Evolutionary conservation across 2,113 vertebrate species (phyloP).

Genomic region (Syngnathus typhle): DNA sequence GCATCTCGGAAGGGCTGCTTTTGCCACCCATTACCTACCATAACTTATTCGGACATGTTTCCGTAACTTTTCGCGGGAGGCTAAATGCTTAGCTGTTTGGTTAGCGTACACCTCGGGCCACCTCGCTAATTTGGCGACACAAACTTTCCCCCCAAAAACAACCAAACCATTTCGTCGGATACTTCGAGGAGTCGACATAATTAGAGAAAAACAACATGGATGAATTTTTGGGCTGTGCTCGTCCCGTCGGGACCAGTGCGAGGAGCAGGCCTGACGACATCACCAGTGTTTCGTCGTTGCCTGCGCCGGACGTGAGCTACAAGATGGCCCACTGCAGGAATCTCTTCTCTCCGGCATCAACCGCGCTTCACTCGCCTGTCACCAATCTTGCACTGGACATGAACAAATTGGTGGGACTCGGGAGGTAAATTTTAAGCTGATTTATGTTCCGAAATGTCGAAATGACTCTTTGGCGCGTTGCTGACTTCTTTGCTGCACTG

Average conservation of each 20-base stretch:
- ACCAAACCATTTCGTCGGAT: too few relatives aligned
- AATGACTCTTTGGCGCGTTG: not conserved
- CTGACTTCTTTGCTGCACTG: not conserved
- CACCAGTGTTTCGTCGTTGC: slow-evolving; percentile 44
- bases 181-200: not conserved
- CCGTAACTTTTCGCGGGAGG: slow-evolving; percentile 14
- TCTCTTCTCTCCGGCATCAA: slow-evolving; percentile 65
- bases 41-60: slow-evolving; percentile 17
- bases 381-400: slow-evolving; percentile 78
- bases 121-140: slow-evolving; percentile 18
- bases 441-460: not conserved
- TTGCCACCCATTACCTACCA: slow-evolving; percentile 2
- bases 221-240: slow-evolving; percentile 24
- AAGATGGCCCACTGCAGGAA: slow-evolving; percentile 58
- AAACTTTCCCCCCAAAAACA: not conserved
- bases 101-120: slow-evolving; percentile 28
- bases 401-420: slow-evolving; percentile 76
- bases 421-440: slow-evolving; percentile 67
- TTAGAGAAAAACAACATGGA: slow-evolving; percentile 53
- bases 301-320: slow-evolving; percentile 34
- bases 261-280: slow-evolving; percentile 49
- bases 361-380: slow-evolving; percentile 76
- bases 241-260: slow-evolving; percentile 33
- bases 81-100: slow-evolving; percentile 45
- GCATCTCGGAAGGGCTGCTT: not conserved